These are phyloP conservation scores for Sitta europaea DNA, from an alignment of 2,113 vertebrate species.

Conservation along the genomic window DNA sequence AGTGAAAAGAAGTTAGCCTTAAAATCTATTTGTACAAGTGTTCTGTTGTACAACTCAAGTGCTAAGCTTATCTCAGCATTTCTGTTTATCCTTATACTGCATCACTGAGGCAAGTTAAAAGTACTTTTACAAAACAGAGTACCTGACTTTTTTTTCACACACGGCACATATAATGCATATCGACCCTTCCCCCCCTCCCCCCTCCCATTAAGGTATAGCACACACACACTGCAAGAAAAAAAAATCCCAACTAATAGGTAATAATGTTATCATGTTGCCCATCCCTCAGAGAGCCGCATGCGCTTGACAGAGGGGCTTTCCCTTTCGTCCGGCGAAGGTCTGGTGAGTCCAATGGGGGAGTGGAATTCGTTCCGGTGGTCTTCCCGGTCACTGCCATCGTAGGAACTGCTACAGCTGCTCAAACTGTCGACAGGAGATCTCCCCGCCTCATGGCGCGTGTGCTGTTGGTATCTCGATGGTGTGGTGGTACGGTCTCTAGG, in stretches of 20 bases:
- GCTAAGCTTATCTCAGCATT: conserved; percentile 90
- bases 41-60: conserved; percentile 93
- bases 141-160: conserved; percentile 94
- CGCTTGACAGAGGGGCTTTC: conserved; percentile 98
- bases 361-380: conserved; percentile 98
- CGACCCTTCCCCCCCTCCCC: conserved; percentile 80
- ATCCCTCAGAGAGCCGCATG: conserved; percentile 97
- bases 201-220: conserved; percentile 90
- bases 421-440: conserved; percentile 97
- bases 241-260: conserved; percentile 66
- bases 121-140: conserved; percentile 98
- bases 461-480: conserved; percentile 90
- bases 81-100: conserved; percentile 88
- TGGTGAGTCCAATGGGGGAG: conserved; percentile 96
- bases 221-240: conserved; percentile 88
- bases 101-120: conserved; percentile 97
- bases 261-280: conserved; percentile 95
- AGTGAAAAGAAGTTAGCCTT: conserved; percentile 92
- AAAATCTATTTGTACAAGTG: conserved; percentile 96
- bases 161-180: conserved; percentile 98
- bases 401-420: conserved; percentile 98
- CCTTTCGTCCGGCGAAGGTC: conserved; percentile 92
- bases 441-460: conserved; percentile 94
- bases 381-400: conserved; percentile 96
- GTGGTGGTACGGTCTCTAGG: conserved; percentile 99